Base-by-base conservation (phyloP, 2,797 vertebrate species). In the Halcyon smyrnensis region DNA sequence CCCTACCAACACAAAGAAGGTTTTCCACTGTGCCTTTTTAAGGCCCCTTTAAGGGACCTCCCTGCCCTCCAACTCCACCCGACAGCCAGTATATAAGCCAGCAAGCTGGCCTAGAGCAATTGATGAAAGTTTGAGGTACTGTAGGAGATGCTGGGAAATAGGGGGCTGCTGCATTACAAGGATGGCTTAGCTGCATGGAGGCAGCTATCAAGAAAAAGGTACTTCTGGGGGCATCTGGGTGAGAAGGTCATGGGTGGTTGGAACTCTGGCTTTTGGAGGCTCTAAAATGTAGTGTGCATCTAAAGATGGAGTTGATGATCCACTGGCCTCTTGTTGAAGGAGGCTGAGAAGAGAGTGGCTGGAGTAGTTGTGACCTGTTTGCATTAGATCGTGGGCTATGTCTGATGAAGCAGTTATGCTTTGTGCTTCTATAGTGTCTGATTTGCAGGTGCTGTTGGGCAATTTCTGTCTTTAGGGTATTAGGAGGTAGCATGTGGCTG, bases 91-190 rank as follows among this genome's bases (percentile, higher is more conserved):
- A 15, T 60, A 83, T 89, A 92, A 90, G 3, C 4, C 30, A 48
- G 30, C 7, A 74, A 77, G 39, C 51, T 41, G 68, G 14, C 1
- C 5, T 1, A 9, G 21, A 12, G 2, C 0, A 2, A 8, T 0
- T 45, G 24, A 1, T 60, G 28, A 1, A 3, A 3, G 12, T 16
- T 0, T 91, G 12, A 7, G 56, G 4, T 45, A 0, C 9, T 91
- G 18, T 1, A 17, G 80, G 48, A 45, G 15, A 0, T 41, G 0
- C 1, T 43, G 37, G 15, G 25, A 23, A 5, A 4, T 62, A 30
- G 13, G 14, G 30, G 6, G 8, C 4, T 84, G 17, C 20, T 86
- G 28, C 0, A 2, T 7, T 24, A 12, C 0, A 0, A 53, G 12
- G 20, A 1, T 8, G 36, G 13, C 15, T 62, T 24, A 51, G 37